These are phyloP conservation scores for Rhea pennata DNA, from an alignment of 2,113 vertebrate species.

Conservation along the genomic window DNA sequence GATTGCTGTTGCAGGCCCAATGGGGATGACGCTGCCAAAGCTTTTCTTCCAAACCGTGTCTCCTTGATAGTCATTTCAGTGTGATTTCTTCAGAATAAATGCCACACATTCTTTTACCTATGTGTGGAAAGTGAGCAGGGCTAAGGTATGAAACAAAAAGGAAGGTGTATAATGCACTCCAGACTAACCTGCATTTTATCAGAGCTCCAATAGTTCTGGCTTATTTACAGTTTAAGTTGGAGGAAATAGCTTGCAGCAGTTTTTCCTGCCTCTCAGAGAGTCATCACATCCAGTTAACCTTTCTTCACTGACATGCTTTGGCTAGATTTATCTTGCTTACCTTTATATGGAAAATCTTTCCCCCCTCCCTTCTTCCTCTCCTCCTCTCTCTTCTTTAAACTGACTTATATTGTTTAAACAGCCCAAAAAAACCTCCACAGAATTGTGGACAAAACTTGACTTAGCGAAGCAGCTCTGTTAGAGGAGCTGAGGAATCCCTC, in stretches of 20 bases:
- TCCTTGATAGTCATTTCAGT: background rate
- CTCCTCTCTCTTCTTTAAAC: too few species aligned
- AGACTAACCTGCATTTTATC: background rate
- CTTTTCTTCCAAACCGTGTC: background rate
- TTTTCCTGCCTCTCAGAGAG: background rate
- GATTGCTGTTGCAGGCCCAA: background rate
- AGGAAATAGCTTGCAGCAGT: background rate
- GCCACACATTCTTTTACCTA: rapidly evolving
- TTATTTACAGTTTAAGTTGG: background rate
- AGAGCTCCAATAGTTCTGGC: background rate
- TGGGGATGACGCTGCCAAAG: background rate
- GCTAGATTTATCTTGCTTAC: background rate
- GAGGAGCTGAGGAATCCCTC: background rate
- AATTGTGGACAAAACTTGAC: background rate
- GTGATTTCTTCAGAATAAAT: background rate
- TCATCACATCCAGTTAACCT: background rate
- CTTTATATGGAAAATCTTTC: background rate
- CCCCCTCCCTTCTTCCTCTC: background rate
- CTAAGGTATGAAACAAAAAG: background rate
- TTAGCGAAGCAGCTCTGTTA: background rate
- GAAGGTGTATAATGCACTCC: background rate
- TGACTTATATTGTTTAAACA: background rate
- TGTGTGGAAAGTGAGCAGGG: background rate
- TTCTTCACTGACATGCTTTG: background rate
- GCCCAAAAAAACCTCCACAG: background rate